phyloP scores from a whole-genome alignment of 2,888 invertebrate species.

The Xestoiulus laeticollis region DNA sequence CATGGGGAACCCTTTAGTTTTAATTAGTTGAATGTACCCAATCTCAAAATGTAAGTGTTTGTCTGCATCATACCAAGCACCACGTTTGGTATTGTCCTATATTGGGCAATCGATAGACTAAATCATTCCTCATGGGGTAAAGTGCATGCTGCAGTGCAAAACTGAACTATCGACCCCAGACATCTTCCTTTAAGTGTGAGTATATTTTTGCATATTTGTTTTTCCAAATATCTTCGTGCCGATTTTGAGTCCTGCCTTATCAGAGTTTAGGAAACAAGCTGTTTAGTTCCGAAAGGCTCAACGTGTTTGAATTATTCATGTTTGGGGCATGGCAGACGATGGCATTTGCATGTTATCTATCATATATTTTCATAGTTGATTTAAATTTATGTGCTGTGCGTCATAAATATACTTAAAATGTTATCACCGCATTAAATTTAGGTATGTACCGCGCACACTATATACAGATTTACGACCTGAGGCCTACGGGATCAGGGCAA shows the following conservation, averaged over 20 bases:
- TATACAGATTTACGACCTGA: neutral
- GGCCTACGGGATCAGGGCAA: neutral
- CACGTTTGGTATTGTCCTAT: too few relatives aligned
- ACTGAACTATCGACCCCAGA: too few relatives aligned
- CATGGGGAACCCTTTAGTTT: too few relatives aligned
- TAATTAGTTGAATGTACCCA: too few relatives aligned
- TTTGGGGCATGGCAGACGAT: neutral
- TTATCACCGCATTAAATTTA: neutral
- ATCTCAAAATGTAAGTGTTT: too few relatives aligned
- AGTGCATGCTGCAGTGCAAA: too few relatives aligned
- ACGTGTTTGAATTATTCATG: neutral
- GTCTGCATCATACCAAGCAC: too few relatives aligned
- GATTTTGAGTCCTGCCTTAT: neutral
- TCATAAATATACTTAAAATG: neutral
- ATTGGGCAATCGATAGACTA: too few relatives aligned
- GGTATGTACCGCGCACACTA: neutral
- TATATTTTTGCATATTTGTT: neutral
- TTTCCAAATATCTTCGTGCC: neutral
- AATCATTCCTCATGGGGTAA: too few relatives aligned
- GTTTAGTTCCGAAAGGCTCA: neutral
- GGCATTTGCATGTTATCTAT: constrained; percentile 24
- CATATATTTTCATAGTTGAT: neutral
- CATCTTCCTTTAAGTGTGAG: too few relatives aligned
- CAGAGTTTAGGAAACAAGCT: neutral
- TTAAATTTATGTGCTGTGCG: neutral